Evolutionary conservation across 2,888 invertebrate genomes (phyloP), one percentile per base, ranked within the genome.

Genomic region (Priocnemis perturbator): DNA sequence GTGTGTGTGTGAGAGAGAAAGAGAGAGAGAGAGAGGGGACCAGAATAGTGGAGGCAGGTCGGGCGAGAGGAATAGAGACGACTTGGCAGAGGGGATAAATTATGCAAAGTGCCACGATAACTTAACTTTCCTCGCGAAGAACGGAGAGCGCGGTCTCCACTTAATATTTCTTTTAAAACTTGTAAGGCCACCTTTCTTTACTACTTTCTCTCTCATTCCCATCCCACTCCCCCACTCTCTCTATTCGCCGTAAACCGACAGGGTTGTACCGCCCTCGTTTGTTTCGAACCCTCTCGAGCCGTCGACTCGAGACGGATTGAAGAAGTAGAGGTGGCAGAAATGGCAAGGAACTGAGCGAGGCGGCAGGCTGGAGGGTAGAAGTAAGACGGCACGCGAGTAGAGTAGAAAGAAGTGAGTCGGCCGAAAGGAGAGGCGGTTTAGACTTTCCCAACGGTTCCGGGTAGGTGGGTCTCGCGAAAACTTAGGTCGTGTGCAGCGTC

Each of bases 71-170:
- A 45, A 56, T 7, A 56, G 14, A 15, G 26, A n/a, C 15, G 37
- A 44, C 17, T 15, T 56, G 4, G 17, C 1, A 17, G 19, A 56
- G 57, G 48, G 69, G 73, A 76, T 83, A 74, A 83, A 83, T 83
- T 83, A 83, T 81, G 82, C 77, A 83, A 83, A 83, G 82, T 81
- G 76, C 74, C 73, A 67, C 77, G 83, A 83, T 83, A 83, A 80
- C 77, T 83, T 78, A 74, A 73, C 73, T 63, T 64, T 69, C 67
- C 60, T 68, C 69, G 60, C 48, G 60, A 44, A 55, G 59, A 56
- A 56, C 30, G 21, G 30, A 50, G 17, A 17, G 59, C 59, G 64
- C 55, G 64, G 62, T 62, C 71, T 67, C 62, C 65, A 64, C 70
- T 81, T 77, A 73, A 82, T 82, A 78, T 78, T 78, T 82, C 74